These are phyloP conservation scores for Periophthalmus magnuspinnatus DNA, from an alignment of 2,797 vertebrate species.

Conservation along the genomic window DNA sequence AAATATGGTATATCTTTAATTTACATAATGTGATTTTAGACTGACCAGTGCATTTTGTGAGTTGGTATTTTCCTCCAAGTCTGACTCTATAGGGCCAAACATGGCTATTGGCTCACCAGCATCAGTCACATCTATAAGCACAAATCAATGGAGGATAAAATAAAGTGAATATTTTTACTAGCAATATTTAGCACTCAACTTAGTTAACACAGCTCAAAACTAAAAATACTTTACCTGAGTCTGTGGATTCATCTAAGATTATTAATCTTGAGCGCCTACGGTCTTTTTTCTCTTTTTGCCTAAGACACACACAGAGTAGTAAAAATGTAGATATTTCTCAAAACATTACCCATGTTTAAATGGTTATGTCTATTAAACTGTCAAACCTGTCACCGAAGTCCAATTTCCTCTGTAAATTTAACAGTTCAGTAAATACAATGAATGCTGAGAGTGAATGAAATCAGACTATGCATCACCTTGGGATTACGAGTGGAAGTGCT, in stretches of 20 bases:
- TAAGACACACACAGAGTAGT: conserved; percentile 22
- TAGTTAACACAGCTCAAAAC: background rate
- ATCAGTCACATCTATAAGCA: background rate
- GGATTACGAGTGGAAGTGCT: accelerated
- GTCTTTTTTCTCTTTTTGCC: conserved; percentile 25
- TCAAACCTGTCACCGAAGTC: conserved; percentile 35
- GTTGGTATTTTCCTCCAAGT: background rate
- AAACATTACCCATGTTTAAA: background rate
- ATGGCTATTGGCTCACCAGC: background rate
- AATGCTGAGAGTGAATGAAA: background rate
- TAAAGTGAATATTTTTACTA: background rate
- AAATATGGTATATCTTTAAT: background rate
- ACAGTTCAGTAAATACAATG: conserved; percentile 21
- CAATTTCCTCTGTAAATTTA: conserved; percentile 43
- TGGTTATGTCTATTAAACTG: background rate
- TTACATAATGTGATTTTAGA: background rate
- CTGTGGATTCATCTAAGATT: conserved; percentile 3
- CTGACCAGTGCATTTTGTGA: background rate
- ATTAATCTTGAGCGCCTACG: background rate
- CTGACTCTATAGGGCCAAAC: background rate
- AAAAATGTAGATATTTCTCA: background rate
- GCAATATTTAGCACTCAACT: background rate
- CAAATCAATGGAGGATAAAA: background rate
- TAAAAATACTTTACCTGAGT: conserved; percentile 42
- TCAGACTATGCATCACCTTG: conserved; percentile 34